phyloP scores from a whole-genome alignment of 2,888 invertebrate species.

The Leucoma salicis region DNA sequence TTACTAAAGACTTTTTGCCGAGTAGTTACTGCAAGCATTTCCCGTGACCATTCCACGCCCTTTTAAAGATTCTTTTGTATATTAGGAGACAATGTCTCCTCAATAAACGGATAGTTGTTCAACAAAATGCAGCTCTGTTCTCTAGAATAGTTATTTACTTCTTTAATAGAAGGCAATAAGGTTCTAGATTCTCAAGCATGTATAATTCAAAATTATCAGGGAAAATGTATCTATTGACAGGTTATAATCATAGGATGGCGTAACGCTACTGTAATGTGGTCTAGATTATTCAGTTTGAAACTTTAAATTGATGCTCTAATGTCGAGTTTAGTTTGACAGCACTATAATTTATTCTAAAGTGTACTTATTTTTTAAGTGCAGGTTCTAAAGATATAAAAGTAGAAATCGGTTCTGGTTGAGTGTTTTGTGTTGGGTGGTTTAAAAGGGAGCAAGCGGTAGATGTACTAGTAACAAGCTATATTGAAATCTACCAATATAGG shows the following conservation, averaged over 20 bases:
- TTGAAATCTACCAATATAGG: too few species aligned
- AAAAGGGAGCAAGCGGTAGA: too few species aligned
- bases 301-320: conserved; percentile 6
- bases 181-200: conserved; percentile 6
- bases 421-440: too few species aligned
- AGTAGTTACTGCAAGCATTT: conserved; percentile 44
- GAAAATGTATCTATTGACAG: conserved; percentile 29
- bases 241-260: conserved; percentile 28
- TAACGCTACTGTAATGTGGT: conserved; percentile 23
- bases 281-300: conserved; percentile 3
- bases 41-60: conserved; percentile 48
- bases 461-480: too few species aligned
- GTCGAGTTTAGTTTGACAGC: conserved; percentile 8
- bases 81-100: conserved; percentile 27
- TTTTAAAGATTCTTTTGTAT: conserved; percentile 32
- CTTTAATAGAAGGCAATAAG: neutral
- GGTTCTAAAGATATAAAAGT: conserved; percentile 6
- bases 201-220: conserved; percentile 13
- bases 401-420: conserved; percentile 13
- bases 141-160: neutral
- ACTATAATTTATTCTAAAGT: conserved; percentile 11
- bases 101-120: conserved; percentile 29
- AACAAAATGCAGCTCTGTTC: conserved; percentile 16
- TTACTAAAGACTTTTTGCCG: conserved; percentile 11
- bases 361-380: conserved; percentile 18